phyloP scores from a whole-genome alignment of 2,888 invertebrate genomes.

The Cantharis rufa region DNA sequence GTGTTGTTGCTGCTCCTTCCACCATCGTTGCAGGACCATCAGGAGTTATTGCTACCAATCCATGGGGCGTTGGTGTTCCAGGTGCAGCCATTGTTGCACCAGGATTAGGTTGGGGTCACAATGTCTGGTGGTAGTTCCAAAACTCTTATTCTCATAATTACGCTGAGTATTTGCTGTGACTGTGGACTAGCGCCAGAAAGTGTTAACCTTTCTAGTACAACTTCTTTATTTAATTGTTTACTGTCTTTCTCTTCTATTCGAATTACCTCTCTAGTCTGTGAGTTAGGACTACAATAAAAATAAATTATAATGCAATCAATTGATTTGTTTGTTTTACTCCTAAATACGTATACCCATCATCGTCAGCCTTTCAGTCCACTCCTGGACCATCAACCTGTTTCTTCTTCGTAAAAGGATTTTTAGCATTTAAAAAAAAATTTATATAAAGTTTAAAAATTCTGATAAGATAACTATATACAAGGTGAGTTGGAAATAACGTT shows the following conservation, averaged over 20 bases:
- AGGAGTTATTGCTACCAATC: constrained; percentile 12
- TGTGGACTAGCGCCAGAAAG: constrained; percentile 24
- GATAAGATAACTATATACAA: too few species aligned
- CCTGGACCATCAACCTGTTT: too few species aligned
- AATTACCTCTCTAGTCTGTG: background rate
- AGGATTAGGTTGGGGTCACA: background rate
- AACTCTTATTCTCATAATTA: background rate
- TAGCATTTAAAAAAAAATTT: too few species aligned
- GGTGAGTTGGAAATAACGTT: too few species aligned
- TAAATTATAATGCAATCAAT: background rate
- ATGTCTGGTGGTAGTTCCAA: background rate
- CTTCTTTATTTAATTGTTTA: background rate
- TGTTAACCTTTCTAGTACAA: constrained; percentile 16
- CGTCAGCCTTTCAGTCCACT: too few species aligned
- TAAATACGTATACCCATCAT: too few species aligned
- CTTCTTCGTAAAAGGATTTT: too few species aligned
- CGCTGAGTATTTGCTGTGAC: constrained; percentile 1
- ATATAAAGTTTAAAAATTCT: too few species aligned
- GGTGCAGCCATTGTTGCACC: constrained; percentile 4
- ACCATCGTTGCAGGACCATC: constrained; percentile 23
- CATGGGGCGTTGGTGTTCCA: constrained; percentile 6
- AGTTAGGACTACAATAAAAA: background rate
- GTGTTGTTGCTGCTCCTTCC: constrained; percentile 16
- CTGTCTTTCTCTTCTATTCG: background rate
- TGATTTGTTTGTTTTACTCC: background rate